Evolutionary conservation across 2,113 vertebrate genomes (phyloP), one percentile per base, ranked within the genome.

Genomic region (Hiodon alosoides): DNA sequence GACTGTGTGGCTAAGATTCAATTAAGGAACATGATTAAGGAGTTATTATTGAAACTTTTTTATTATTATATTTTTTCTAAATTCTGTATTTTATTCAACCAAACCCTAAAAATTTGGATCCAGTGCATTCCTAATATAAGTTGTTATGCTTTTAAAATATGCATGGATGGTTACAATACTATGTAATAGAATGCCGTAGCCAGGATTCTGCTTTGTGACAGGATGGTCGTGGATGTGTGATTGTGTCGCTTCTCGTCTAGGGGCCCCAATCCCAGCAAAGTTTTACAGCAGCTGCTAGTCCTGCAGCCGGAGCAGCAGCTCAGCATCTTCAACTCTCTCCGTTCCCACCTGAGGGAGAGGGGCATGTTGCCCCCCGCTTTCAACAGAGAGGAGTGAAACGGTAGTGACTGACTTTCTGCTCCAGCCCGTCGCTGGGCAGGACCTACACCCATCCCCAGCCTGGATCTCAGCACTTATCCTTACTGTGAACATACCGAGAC

Each of bases 261-360:
- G 80, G 97, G 96, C 0, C 97, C 97, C 2, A 98, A 97, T 87
- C 96, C 96, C 73, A 98, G 95, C 87, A 98, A 94, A 77, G 89
- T 99, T 62, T 85, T 98, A 59, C 94, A 98, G 84, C 97, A 98
- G 85, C 83, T 98, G 78, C 72, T 99, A 83, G 90, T 94, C 70
- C 94, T 98, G 72, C 95, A 95, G 59, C 96, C 96, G 0, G 95
- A 95, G 9, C 94, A 98, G 78, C 97, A 97, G 79, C 85, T 98
- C 55, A 91, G 86, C 9, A 93, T 99, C 73, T 99, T 97, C 77
- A 93, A 92, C 87, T 92, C 86, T 0, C 87, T 99, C 84, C 92
- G 93, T 84, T 90, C 85, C 61, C 93, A 96, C 66, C 91, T 99
- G 0, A 79, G 85, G 2, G 94, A 95, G 86, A 93, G 92, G 71